These are phyloP conservation scores for Aphelenchoides fujianensis DNA, from an alignment of 1,140 invertebrate genomes.

Conservation along the genomic window DNA sequence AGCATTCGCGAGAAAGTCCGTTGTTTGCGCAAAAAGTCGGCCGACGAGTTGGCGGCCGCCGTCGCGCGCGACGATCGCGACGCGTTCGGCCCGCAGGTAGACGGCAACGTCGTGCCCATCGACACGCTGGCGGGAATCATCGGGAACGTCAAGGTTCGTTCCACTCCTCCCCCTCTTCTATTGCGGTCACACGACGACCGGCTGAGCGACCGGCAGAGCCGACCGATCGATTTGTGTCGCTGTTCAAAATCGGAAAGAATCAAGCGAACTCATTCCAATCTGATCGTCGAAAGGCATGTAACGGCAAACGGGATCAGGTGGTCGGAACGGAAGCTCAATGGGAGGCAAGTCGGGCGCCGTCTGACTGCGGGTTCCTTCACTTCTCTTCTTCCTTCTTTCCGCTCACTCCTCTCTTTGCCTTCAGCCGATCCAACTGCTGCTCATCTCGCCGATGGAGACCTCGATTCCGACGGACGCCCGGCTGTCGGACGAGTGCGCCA, in stretches of 20 bases:
- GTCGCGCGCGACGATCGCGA: background rate
- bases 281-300: too few species aligned
- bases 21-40: conserved; percentile 6
- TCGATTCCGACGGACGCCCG: background rate
- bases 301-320: too few species aligned
- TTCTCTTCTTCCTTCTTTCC: too few species aligned
- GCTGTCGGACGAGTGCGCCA: background rate
- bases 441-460: background rate
- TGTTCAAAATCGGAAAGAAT: too few species aligned
- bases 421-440: background rate
- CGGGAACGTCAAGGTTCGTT: background rate
- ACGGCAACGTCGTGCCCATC: background rate
- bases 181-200: background rate
- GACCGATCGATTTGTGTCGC: too few species aligned
- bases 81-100: background rate
- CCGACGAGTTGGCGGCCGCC: background rate
- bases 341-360: too few species aligned
- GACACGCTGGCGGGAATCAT: background rate
- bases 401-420: too few species aligned
- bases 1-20: background rate
- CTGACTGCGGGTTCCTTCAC: too few species aligned
- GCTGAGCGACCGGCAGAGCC: too few species aligned
- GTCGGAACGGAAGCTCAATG: too few species aligned
- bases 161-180: background rate
- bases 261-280: too few species aligned